phyloP scores from a whole-genome alignment of 2,888 invertebrate genomes.

The Drosophila seclusa region DNA sequence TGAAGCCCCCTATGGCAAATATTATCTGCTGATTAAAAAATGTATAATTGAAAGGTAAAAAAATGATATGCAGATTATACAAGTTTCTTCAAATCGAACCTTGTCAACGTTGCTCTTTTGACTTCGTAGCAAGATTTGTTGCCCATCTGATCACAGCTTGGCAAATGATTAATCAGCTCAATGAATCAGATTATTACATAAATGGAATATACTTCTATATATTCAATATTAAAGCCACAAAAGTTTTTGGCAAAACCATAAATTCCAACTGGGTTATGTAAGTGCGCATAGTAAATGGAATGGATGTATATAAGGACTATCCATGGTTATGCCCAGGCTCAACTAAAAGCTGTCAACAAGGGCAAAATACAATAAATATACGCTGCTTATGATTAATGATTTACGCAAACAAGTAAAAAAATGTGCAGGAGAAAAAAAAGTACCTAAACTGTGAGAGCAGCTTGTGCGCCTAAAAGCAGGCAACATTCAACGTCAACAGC shows the following conservation, averaged over 20 bases:
- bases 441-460: constrained; percentile 38
- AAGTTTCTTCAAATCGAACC: background rate
- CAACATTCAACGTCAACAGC: constrained; percentile 44
- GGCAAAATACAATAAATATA: constrained; percentile 74
- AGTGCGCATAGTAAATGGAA: constrained; percentile 49
- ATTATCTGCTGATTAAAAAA: background rate
- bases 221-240: constrained; percentile 27
- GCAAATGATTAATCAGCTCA: constrained; percentile 7
- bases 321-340: constrained; percentile 37
- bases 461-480: constrained; percentile 53
- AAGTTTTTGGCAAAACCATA: constrained; percentile 29
- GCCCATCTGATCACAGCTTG: background rate
- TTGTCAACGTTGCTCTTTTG: background rate
- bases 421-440: constrained; percentile 7
- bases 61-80: background rate
- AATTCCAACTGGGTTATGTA: constrained; percentile 36
- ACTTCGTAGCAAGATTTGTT: background rate
- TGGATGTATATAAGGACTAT: constrained; percentile 20
- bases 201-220: constrained; percentile 8
- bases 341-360: constrained; percentile 73
- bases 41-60: background rate
- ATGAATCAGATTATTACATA: constrained; percentile 18
- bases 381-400: constrained; percentile 78
- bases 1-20: background rate
- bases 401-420: constrained; percentile 61